phyloP scores from a whole-genome alignment of 2,797 vertebrate species.

The Notoglanidium macrostoma region DNA sequence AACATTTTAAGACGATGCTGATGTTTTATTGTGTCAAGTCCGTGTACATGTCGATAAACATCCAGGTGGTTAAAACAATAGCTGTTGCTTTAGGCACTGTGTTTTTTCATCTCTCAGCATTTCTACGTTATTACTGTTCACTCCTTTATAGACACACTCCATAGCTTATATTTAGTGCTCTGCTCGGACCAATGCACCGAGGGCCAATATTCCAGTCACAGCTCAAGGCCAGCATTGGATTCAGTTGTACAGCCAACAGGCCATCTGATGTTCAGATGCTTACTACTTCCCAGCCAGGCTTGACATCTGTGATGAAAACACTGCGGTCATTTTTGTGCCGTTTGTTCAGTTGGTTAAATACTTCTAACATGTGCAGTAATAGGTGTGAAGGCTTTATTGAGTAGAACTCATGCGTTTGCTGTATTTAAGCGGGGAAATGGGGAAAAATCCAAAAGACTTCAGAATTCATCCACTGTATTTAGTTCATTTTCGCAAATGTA shows the following conservation, averaged over 20 bases:
- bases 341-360: not conserved
- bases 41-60: constrained; percentile 6
- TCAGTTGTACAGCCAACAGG: not conserved
- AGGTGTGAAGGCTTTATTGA: not conserved
- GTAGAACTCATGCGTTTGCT: not conserved
- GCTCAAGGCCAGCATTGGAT: not conserved
- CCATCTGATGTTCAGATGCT: not conserved
- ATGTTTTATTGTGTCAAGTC: not conserved
- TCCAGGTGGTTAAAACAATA: constrained; percentile 8
- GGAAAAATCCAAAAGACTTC: not conserved
- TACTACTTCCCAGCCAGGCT: not conserved
- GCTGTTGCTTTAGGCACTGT: constrained; percentile 23
- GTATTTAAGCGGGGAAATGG: not conserved
- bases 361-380: not conserved
- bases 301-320: not conserved
- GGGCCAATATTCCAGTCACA: not conserved
- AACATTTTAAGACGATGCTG: not conserved
- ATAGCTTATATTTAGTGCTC: constrained; percentile 30
- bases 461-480: not conserved
- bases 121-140: not conserved
- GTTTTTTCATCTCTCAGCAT: constrained; percentile 1
- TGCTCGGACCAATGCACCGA: not conserved
- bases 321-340: not conserved
- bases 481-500: not conserved
- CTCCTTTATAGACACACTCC: constrained; percentile 26